These are phyloP conservation scores for Pseudochirops corinnae DNA, from an alignment of 2,797 vertebrate genomes.

Conservation along the genomic window DNA sequence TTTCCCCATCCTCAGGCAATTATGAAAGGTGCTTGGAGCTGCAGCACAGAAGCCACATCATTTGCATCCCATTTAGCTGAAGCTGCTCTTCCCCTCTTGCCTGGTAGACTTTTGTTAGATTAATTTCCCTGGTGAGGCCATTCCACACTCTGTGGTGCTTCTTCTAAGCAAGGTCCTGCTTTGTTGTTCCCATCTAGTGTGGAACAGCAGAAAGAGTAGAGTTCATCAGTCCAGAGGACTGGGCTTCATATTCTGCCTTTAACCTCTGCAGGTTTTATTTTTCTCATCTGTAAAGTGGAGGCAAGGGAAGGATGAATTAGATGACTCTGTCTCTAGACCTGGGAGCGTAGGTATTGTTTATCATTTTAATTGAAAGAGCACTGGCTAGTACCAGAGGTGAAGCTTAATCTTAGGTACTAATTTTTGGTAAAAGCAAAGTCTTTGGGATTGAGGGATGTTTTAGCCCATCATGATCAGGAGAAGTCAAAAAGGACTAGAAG, in stretches of 20 bases:
- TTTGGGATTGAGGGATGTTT: neutral
- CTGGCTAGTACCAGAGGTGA: neutral
- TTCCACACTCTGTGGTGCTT: rapidly evolving
- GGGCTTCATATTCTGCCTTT: neutral
- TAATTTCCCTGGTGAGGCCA: constrained; percentile 37
- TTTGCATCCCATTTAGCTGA: constrained; percentile 51
- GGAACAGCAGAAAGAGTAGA: neutral
- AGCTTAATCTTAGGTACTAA: neutral
- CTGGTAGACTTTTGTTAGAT: constrained; percentile 30
- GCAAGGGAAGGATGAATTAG: neutral
- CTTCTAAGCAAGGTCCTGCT: neutral
- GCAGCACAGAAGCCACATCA: neutral
- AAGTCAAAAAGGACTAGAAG: neutral
- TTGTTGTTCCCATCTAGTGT: neutral
- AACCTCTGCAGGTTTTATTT: neutral
- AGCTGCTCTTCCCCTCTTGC: constrained; percentile 50
- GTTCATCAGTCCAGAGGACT: neutral
- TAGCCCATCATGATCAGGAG: neutral
- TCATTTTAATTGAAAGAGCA: neutral
- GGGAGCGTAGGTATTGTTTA: neutral
- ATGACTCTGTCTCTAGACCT: neutral
- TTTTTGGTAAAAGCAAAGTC: neutral
- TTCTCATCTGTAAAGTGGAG: neutral
- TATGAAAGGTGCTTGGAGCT: constrained; percentile 33
- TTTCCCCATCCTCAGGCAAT: constrained; percentile 29